phyloP scores from a whole-genome alignment of 1,140 invertebrate species.

The Apis cerana region DNA sequence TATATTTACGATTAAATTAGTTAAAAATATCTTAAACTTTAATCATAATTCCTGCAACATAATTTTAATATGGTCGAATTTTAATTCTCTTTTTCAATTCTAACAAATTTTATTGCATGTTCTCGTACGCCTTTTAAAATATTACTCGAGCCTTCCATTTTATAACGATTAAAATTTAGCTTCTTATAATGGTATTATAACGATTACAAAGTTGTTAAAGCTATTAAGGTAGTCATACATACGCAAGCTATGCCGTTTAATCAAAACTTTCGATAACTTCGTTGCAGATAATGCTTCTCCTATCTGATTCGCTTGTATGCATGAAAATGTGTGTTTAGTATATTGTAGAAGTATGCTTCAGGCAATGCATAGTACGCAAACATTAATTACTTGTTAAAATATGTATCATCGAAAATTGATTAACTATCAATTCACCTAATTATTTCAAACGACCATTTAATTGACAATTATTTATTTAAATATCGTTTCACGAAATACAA shows the following conservation, averaged over 20 bases:
- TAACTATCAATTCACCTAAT: not conserved
- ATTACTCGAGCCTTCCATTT: too few relatives aligned
- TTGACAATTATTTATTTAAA: not conserved
- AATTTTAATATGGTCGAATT: not conserved
- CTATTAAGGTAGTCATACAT: slow-evolving; percentile 23
- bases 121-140: not conserved
- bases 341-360: not conserved
- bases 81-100: too few relatives aligned
- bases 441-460: not conserved
- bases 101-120: not conserved
- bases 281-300: slow-evolving; percentile 30
- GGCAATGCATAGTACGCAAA: not conserved
- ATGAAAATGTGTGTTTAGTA: slow-evolving; percentile 33
- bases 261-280: slow-evolving; percentile 58
- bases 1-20: too few relatives aligned
- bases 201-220: slow-evolving; percentile 43
- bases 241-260: slow-evolving; percentile 47
- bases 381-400: not conserved
- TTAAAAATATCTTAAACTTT: too few relatives aligned
- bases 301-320: slow-evolving; percentile 25
- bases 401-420: not conserved
- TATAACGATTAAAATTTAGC: not conserved
- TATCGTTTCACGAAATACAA: not conserved
- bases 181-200: slow-evolving; percentile 6
- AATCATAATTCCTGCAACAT: not conserved